A percentile compares a stretch with the other conserved stretches of the same genome.
phyloP scores from a whole-genome alignment of 2,888 invertebrate genomes.

The Doris montereyensis region DNA sequence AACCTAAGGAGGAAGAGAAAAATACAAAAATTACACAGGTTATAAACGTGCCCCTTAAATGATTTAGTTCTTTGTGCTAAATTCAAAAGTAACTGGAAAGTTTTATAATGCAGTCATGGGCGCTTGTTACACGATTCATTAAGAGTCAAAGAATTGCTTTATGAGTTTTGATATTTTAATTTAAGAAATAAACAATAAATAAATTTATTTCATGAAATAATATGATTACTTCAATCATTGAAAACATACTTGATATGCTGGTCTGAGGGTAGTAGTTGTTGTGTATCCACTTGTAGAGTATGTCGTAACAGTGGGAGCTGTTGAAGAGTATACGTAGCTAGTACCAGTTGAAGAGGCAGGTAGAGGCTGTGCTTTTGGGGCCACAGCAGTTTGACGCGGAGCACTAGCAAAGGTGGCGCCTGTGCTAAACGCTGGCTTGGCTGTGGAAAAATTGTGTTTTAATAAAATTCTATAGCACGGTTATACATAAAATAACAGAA shows the following conservation, averaged over 20 bases:
- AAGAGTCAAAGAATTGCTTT: too few species aligned
- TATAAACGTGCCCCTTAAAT: too few species aligned
- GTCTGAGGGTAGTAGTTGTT: slow-evolving; percentile 58
- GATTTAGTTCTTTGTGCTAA: too few species aligned
- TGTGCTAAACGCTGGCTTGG: slow-evolving; percentile 65
- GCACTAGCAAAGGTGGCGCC: slow-evolving; percentile 59
- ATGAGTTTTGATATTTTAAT: too few species aligned
- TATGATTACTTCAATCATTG: not conserved
- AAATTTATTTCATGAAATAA: not conserved
- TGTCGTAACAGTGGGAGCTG: slow-evolving; percentile 59
- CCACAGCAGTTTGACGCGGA: slow-evolving; percentile 59
- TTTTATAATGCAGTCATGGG: too few species aligned
- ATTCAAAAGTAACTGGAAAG: too few species aligned
- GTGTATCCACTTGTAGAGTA: slow-evolving; percentile 49
- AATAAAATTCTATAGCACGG: too few species aligned
- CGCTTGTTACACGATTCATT: too few species aligned
- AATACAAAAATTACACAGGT: too few species aligned
- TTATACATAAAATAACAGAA: too few species aligned
- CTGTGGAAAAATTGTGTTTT: too few species aligned
- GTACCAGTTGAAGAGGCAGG: slow-evolving; percentile 62
- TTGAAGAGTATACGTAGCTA: slow-evolving; percentile 64
- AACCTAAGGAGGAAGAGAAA: slow-evolving; percentile 77
- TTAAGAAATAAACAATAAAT: too few species aligned
- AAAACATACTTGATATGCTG: slow-evolving; percentile 53
- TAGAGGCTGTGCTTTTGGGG: slow-evolving; percentile 60